Evolutionary conservation across 2,113 vertebrate genomes (phyloP).

Genomic region (Oenanthe melanoleuca): DNA sequence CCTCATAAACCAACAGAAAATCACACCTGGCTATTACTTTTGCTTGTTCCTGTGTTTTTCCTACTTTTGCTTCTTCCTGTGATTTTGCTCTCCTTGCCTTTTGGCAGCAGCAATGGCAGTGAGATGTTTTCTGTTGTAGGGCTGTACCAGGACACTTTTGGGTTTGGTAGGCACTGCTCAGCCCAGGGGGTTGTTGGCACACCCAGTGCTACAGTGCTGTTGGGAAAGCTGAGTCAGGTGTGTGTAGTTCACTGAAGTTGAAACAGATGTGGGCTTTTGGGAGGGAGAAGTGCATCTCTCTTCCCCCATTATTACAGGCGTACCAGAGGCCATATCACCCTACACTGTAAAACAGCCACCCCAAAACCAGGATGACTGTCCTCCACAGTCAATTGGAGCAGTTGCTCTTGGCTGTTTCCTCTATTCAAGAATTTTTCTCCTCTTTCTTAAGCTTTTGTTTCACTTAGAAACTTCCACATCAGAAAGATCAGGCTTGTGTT

Average conservation of each 20-base stretch:
- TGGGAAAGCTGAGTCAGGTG: background rate
- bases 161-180: background rate
- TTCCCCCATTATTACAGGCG: background rate
- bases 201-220: background rate
- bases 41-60: background rate
- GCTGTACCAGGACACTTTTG: background rate
- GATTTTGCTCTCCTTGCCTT: background rate
- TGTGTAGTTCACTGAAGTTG: background rate
- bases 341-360: background rate
- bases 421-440: background rate
- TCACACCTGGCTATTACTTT: background rate
- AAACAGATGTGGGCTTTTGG: background rate
- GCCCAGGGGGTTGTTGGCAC: background rate
- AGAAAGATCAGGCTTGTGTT: background rate
- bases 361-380: background rate
- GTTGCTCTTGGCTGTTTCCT: background rate
- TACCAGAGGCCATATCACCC: background rate
- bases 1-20: background rate
- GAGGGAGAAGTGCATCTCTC: background rate
- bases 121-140: background rate
- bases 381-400: background rate
- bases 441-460: background rate
- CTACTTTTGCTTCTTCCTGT: background rate
- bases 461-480: background rate
- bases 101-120: rapidly evolving